Base-by-base conservation (phyloP, 2,797 vertebrate genomes). In the Brachymystax lenok region DNA sequence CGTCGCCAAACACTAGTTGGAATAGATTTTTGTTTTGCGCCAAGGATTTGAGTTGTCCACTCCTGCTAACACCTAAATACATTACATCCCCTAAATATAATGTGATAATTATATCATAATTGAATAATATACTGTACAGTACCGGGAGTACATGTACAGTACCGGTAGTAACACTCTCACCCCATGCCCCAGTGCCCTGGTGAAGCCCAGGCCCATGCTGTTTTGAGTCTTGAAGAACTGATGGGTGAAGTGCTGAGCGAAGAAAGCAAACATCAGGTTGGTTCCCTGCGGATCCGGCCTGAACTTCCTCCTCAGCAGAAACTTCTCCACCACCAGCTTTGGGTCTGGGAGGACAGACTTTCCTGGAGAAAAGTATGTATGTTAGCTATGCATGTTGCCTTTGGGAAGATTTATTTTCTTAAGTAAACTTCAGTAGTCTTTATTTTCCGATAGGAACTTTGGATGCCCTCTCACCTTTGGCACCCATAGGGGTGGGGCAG, bases 161-260 rank as follows among this genome's bases (percentile, higher is more conserved):
- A 56, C 16, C 54, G 4, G 19, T 19, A 56, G 54, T 14, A 5
- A 35, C 50, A 12, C 0, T 83, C 96, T 96, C 87, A 99, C 98
- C 90, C 98, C 98, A 0, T 99, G 98, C 61, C 95, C 95, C 54
- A 97, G 88, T 0, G 94, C 97, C 83, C 95, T 96, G 79, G 97
- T 99, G 84, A 98, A 99, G 63, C 94, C 96, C 0, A 88, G 93
- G 0, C 94, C 88, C 91, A 94, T 91, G 61, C 92, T 90, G 76
- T 95, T 94, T 0, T 95, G 90, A 0, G 96, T 98, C 91, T 96
- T 98, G 90, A 99, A 98, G 88, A 99, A 99, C 92, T 99, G 98
- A 84, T 99, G 98, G 0, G 97, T 99, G 88, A 99, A 99, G 82
- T 99, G 98, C 84, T 99, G 98, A 64, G 98, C 98, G 5, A 99